Percentiles rank a stretch among this genome's conserved stretches.
Evolutionary conservation across 2,888 invertebrate genomes (phyloP).

Genomic region (Cyaniris semiargus): DNA sequence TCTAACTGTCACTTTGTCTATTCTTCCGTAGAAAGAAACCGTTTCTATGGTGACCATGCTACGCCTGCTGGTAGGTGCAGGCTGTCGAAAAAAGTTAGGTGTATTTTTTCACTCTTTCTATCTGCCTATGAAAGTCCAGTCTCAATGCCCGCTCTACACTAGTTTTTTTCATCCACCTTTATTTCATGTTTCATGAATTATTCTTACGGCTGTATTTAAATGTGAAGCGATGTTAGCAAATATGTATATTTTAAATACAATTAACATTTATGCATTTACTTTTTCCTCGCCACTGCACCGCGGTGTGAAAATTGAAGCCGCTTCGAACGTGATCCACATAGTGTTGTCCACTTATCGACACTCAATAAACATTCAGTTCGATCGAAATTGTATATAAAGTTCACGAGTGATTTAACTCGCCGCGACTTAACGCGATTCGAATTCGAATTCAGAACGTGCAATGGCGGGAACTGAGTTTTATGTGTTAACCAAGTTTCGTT

Average conservation of each 20-base stretch:
- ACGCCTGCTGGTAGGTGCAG: no score
- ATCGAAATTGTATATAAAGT: constrained; percentile 65
- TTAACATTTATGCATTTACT: constrained; percentile 44
- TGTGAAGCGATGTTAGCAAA: not conserved
- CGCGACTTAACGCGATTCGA: constrained; percentile 58
- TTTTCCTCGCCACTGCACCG: constrained; percentile 45
- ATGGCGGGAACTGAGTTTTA: constrained; percentile 63
- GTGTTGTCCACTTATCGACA: constrained; percentile 59
- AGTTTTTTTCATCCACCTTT: not conserved
- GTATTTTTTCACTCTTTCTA: no score
- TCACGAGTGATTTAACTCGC: constrained; percentile 73
- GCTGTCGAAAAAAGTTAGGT: no score
- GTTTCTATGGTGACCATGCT: no score
- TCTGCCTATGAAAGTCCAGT: no score
- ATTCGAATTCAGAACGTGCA: constrained; percentile 67
- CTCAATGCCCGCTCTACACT: no score
- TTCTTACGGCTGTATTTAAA: not conserved
- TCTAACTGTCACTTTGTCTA: no score
- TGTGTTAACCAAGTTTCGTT: constrained; percentile 54
- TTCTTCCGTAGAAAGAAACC: no score
- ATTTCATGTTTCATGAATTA: not conserved
- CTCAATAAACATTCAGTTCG: constrained; percentile 64
- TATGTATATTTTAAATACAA: not conserved
- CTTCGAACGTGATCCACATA: constrained; percentile 63
- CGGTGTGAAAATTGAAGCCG: constrained; percentile 62